phyloP scores from a whole-genome alignment of 2,888 invertebrate genomes.

The Anorthoa munda region DNA sequence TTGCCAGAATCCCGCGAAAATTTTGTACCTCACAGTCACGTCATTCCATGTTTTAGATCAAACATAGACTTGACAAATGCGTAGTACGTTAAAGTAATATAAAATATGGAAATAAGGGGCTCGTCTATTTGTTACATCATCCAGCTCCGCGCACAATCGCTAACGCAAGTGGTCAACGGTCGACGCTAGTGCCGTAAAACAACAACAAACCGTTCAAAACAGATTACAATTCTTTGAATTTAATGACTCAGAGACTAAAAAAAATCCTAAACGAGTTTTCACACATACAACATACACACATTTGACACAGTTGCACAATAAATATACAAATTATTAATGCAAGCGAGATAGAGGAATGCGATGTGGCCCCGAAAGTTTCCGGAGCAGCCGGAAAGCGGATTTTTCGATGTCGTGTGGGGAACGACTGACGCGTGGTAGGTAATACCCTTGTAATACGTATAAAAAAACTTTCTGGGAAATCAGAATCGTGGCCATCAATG shows the following conservation, averaged over 20 bases:
- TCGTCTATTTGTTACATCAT: constrained; percentile 32
- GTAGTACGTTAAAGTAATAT: neutral
- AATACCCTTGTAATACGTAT: neutral
- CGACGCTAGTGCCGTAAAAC: constrained; percentile 9
- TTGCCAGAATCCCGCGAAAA: constrained; percentile 26
- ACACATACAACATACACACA: neutral
- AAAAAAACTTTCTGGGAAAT: constrained; percentile 13
- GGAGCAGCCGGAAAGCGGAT: neutral
- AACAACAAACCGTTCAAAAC: constrained; percentile 45
- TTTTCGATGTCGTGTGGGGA: constrained; percentile 14
- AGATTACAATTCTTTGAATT: constrained; percentile 33
- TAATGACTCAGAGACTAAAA: neutral
- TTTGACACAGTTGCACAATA: constrained; percentile 35
- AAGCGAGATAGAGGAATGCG: constrained; percentile 23
- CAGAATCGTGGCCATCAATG: neutral
- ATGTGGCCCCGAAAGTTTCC: constrained; percentile 10
- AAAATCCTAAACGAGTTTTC: constrained; percentile 4
- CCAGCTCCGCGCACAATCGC: constrained; percentile 4
- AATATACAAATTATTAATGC: constrained; percentile 11
- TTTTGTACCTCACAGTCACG: neutral
- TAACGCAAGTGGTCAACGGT: constrained; percentile 16
- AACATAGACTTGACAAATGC: neutral
- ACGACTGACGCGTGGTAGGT: neutral
- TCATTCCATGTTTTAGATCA: constrained; percentile 9
- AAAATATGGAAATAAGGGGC: constrained; percentile 16